Evolutionary conservation across 2,888 invertebrate species (phyloP).

Genomic region (Polia nebulosa): DNA sequence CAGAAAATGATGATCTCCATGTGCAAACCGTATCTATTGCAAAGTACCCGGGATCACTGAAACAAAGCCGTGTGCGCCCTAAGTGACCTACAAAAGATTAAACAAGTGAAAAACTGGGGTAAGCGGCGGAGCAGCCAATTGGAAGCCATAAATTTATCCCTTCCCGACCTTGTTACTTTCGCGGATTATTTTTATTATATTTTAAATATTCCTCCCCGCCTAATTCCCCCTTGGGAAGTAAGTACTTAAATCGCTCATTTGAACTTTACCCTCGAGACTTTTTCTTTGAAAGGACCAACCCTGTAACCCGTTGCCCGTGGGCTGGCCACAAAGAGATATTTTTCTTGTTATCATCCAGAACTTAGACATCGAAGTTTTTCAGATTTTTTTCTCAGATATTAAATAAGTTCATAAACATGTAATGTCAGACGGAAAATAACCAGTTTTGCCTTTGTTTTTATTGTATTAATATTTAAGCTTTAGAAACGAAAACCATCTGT

Average conservation of each 20-base stretch:
- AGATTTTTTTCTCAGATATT: conserved; percentile 58
- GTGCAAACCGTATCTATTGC: conserved; percentile 26
- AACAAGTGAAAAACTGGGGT: conserved; percentile 66
- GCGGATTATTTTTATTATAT: conserved; percentile 65
- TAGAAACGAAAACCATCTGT: neutral
- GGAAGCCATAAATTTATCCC: conserved; percentile 73
- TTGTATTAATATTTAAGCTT: conserved; percentile 32
- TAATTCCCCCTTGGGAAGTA: conserved; percentile 38
- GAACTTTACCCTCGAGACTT: conserved; percentile 53
- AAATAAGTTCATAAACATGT: conserved; percentile 58
- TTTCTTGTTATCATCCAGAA: conserved; percentile 62
- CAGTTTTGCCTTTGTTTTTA: conserved; percentile 35
- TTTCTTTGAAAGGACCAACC: conserved; percentile 44
- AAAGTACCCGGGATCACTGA: conserved; percentile 38
- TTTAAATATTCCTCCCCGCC: conserved; percentile 51
- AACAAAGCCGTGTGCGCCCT: conserved; percentile 41
- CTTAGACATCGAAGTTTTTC: conserved; percentile 54
- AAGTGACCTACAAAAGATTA: conserved; percentile 69
- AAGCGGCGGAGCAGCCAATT: conserved; percentile 65
- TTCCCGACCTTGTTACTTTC: conserved; percentile 61
- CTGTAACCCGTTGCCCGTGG: conserved; percentile 48
- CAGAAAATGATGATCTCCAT: neutral
- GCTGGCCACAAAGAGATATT: conserved; percentile 59
- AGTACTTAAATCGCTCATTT: conserved; percentile 57
- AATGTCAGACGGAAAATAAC: conserved; percentile 28